Base-by-base conservation (phyloP, 2,797 vertebrate species). In the Crenichthys baileyi region DNA sequence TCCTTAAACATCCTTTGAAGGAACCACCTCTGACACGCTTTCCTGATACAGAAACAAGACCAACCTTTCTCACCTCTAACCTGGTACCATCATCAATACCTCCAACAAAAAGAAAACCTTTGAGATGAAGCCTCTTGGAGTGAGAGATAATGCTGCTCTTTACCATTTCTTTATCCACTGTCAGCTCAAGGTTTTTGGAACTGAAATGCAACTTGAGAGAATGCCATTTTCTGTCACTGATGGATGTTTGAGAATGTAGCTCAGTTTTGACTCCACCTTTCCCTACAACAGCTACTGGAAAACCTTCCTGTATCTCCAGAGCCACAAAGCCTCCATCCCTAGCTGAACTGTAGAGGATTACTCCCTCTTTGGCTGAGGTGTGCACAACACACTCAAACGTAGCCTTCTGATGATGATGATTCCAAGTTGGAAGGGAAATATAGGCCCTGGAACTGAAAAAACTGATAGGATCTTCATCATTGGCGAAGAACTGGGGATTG, bases 381-480 rank as follows among this genome's bases (percentile, higher is more conserved):
- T 96, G 96, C 50, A 98, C 79, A 7, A 94, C 75, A 90, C 86
- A 97, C 80, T 97, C 92, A 24, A 98, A 94, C 4, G 87, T 24
- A 8, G 94, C 94, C 29, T 94, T 94, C 1, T 91, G 77, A 4
- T 89, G 93, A 5, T 89, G 93, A 53, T 90, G 22, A 1, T 89
- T 95, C 96, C 96, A 97, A 0, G 89, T 75, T 24, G 96, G 94
- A 85, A 98, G 93, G 51, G 96, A 95, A 85, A 98, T 75, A 55
- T 96, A 99, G 41, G 97, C 97, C 84, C 95, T 96, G 15, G 98
- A 97, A 88, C 97, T 99, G 89, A 98, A 99, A 89, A 99, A 97
- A 92, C 95, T 98, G 78, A 99, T 93, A 0, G 97, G 91, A 29
- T 98, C 96, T 67, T 97, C 94, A 79, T 97, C 96, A 1, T 85